phyloP scores from a whole-genome alignment of 2,888 invertebrate genomes.

The Abscondita cerata region DNA sequence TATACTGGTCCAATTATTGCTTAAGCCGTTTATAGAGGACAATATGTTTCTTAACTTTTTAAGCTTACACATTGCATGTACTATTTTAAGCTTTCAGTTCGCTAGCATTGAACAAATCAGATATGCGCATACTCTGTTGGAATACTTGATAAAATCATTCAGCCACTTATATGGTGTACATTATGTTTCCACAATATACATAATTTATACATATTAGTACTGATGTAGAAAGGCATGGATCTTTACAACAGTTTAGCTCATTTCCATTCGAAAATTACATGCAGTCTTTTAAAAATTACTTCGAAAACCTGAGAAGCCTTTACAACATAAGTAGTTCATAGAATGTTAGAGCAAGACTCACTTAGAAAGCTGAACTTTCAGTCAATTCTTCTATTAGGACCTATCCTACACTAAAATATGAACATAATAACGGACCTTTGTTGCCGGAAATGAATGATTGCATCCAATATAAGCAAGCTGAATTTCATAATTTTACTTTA shows the following conservation, averaged over 20 bases:
- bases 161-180: not conserved
- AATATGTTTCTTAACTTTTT: slow-evolving; percentile 27
- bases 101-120: not conserved
- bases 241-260: not conserved
- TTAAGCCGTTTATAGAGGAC: slow-evolving; percentile 18
- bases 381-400: too few species aligned
- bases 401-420: too few species aligned
- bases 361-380: too few species aligned
- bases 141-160: not conserved
- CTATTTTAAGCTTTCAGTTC: slow-evolving; percentile 14
- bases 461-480: too few species aligned
- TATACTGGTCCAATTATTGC: slow-evolving; percentile 31
- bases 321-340: not conserved
- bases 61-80: slow-evolving; percentile 21
- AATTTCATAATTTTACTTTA: too few species aligned
- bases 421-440: too few species aligned
- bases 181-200: not conserved
- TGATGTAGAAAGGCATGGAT: not conserved
- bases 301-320: not conserved
- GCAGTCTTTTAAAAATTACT: not conserved
- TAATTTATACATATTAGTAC: not conserved
- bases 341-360: not conserved
- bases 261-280: not conserved
- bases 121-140: not conserved
- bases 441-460: too few species aligned